These are phyloP conservation scores for Alca torda DNA, from an alignment of 2,797 vertebrate species.

Conservation along the genomic window DNA sequence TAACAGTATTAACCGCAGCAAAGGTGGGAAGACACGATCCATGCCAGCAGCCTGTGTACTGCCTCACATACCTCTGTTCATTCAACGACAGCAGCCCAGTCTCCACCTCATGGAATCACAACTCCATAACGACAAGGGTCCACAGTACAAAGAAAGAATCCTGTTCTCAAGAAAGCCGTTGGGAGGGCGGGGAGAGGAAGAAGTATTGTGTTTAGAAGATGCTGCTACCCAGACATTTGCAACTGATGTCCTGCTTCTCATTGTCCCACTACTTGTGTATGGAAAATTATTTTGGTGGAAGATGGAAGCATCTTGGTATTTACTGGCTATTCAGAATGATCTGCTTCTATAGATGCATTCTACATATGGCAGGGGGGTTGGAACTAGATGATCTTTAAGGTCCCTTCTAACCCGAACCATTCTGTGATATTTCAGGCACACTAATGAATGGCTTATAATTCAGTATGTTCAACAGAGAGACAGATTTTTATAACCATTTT, in stretches of 20 bases:
- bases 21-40: neutral
- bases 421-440: neutral
- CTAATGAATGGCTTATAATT: neutral
- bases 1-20: neutral
- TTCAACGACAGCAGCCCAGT: neutral
- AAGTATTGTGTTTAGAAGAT: neutral
- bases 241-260: neutral
- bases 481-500: neutral
- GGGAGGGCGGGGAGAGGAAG: neutral
- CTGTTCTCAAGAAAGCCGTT: neutral
- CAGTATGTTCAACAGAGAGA: neutral
- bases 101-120: rapidly evolving
- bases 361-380: too few relatives aligned
- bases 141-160: neutral
- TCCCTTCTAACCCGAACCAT: too few relatives aligned
- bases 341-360: neutral
- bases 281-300: neutral
- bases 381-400: too few relatives aligned
- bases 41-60: neutral
- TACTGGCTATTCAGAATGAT: neutral
- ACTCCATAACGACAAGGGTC: neutral
- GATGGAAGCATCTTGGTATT: neutral
- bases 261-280: neutral
- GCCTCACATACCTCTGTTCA: neutral
- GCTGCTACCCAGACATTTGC: neutral